These are phyloP conservation scores for Scaptomyza tumidula DNA, from an alignment of 2,888 invertebrate species.

Conservation along the genomic window DNA sequence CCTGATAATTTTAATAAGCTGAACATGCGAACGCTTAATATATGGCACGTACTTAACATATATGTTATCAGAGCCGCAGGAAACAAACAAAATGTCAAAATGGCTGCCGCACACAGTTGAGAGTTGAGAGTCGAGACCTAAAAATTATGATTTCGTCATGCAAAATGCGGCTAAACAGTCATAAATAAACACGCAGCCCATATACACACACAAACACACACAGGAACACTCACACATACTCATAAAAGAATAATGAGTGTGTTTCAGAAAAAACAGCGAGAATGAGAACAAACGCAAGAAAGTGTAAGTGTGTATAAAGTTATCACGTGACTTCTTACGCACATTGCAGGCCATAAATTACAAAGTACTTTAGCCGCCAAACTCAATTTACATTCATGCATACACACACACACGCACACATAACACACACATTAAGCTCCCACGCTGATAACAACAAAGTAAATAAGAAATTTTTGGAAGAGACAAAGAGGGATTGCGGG, in stretches of 20 bases:
- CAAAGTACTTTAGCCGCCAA: conserved; percentile 77
- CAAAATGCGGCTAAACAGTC: conserved; percentile 72
- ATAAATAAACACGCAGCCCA: conserved; percentile 63
- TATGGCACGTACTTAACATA: conserved; percentile 66
- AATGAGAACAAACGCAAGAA: not conserved
- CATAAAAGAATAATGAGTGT: conserved; percentile 58
- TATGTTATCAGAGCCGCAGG: conserved; percentile 49
- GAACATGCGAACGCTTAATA: conserved; percentile 54
- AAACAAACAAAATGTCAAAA: conserved; percentile 72
- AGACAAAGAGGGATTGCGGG: conserved; percentile 7
- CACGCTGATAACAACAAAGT: conserved; percentile 59
- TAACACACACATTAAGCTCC: conserved; percentile 30
- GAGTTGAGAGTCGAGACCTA: conserved; percentile 24
- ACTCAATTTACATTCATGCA: conserved; percentile 69
- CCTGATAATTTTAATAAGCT: conserved; percentile 67
- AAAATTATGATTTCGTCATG: conserved; percentile 78
- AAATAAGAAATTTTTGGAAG: conserved; percentile 34
- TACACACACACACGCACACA: conserved; percentile 13
- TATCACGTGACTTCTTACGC: conserved; percentile 79
- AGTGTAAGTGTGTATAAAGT: conserved; percentile 56
- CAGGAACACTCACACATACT: conserved; percentile 19
- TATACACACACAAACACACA: conserved; percentile 24
- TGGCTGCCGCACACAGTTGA: conserved; percentile 32
- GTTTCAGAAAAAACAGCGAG: conserved; percentile 13
- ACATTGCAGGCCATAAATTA: conserved; percentile 79